Evolutionary conservation across 2,113 vertebrate species (phyloP), one percentile per base, ranked within the genome.

Genomic region (Catagonus wagneri): DNA sequence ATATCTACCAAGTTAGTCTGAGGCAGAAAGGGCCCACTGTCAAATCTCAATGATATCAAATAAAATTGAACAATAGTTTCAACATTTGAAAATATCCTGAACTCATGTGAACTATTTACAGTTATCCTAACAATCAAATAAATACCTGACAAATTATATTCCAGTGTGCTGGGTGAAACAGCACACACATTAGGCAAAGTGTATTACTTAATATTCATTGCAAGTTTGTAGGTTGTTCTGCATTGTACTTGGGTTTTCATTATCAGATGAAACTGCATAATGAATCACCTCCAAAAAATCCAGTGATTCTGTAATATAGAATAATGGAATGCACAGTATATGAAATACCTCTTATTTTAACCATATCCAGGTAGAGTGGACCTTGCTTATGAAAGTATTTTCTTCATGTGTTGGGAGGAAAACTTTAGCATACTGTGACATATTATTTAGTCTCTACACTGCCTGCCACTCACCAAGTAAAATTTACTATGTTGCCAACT

Each of bases 181-280:
- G 63, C n/a, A 84, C 32, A 80, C 50, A 61, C 20, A 78, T 94
- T 85, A 75, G 84, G 72, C 36, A 88, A 87, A 54, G 91, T 92
- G 54, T 81, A 52, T 69, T 83, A 63, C 71, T 92, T 92, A 90
- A 96, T 96, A 96, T 95, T 39, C 56, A 10, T 69, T 63, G 71
- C 65, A 78, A 80, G 72, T 74, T 36, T 94, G 54, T 71, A 78
- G 34, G 7, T 74, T 80, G 52, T 66, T 96, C 25, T 39, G 75
- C 58, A 91, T 50, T 97, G 89, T 71, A 22, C 54, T 76, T 83
- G 56, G 66, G 93, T 86, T 96, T 98, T 94, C 93, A 65, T 56
- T 93, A 97, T 93, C 89, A 90, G 39, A 94, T 95, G 88, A 96
- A 96, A 97, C 22, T 34, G 60, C 1, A 78, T 58, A 96, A 97